Percentiles rank a stretch among this genome's conserved stretches.
Conservation (phyloP, 2,113 vertebrate species). For the Amia ocellicauda region DNA sequence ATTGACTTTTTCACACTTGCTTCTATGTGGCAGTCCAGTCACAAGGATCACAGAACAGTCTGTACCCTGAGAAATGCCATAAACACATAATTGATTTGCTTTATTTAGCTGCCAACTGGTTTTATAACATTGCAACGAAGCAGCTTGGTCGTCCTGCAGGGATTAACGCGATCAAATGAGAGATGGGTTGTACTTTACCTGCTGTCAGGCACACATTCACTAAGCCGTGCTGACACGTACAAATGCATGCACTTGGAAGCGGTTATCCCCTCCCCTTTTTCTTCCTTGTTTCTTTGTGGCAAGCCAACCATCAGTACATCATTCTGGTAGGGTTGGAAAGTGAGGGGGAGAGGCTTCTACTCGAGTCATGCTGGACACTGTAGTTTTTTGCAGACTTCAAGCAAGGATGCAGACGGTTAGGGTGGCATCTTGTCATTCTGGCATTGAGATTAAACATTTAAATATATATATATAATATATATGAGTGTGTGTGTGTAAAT, state of each 20-base stretch:
- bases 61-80: neutral
- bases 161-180: constrained; percentile 13
- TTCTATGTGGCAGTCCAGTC: too few species aligned
- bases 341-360: neutral
- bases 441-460: neutral
- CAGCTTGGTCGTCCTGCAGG: neutral
- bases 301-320: neutral
- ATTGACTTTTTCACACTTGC: too few species aligned
- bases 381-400: neutral
- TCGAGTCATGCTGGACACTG: neutral
- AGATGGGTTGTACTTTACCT: neutral
- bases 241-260: neutral
- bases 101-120: neutral
- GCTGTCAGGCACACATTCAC: constrained; percentile 3
- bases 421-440: neutral
- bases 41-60: neutral
- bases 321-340: neutral
- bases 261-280: neutral
- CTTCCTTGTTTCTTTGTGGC: neutral
- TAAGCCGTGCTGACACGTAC: constrained; percentile 1
- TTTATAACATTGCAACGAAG: neutral
- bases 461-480: neutral
- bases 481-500: too few species aligned
- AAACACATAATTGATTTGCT: neutral
- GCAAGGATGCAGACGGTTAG: neutral